Evolutionary conservation across 2,113 vertebrate genomes (phyloP), one percentile per base, ranked within the genome.

Genomic region (Anolis carolinensis): DNA sequence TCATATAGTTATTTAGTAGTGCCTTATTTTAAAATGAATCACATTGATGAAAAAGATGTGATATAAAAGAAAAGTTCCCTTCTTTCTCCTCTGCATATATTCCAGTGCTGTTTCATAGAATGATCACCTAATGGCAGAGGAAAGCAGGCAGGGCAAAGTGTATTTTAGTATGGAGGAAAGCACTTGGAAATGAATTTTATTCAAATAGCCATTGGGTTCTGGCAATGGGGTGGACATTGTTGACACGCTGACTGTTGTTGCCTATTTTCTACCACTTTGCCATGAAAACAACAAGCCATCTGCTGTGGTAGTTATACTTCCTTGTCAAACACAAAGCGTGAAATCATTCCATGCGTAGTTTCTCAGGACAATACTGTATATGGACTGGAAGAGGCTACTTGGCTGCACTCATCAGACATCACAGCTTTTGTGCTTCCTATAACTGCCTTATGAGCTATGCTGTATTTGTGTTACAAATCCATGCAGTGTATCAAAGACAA

Each of bases 381-480:
- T 68, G 23, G 21, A 36, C 16, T 27, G 25, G 3, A 23, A 36
- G 21, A 18, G 7, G 16, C 0, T 32, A 72, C 87, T 0, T 62
- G 4, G 0, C 0, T 23, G 68, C 36, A 80, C 13, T 89, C 44
- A 84, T 85, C 85, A 59, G 55, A 59, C 55, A 77, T 1, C 44
- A 52, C 82, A 30, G 21, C 62, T 39, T 25, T 20, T 74, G 25
- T 44, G 34, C 71, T 44, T 82, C 21, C 27, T 71, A 72, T 75
- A 50, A 71, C 30, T 48, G 84, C 55, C 65, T 89, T 10, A n/a
- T 81, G 91, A 92, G 86, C 71, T 71, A 34, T 67, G 9, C 55
- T 88, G 84, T 80, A 14, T 73, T 16, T 1, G 0, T 1, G 8
- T 88, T 93, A 75, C 75, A 34, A 80, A 86, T 92, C 86, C 89